Percentiles rank a stretch among this genome's conserved stretches.
These are phyloP conservation scores for Cheilosia vulpina DNA, from an alignment of 2,888 invertebrate genomes.

Conservation along the genomic window DNA sequence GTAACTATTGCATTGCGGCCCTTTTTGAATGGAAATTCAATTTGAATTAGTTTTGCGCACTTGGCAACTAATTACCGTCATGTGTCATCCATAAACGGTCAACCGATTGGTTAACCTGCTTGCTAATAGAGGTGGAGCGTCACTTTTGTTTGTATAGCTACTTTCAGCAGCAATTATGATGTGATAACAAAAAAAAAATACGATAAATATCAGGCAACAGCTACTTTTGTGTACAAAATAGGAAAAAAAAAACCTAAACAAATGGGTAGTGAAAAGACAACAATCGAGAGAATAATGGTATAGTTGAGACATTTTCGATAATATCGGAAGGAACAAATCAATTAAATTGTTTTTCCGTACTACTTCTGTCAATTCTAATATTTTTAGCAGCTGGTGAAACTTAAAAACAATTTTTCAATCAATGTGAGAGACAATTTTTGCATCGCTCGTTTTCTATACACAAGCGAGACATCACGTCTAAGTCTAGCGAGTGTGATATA, in stretches of 20 bases:
- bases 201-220: conserved; percentile 32
- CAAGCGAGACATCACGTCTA: too few species aligned
- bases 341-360: neutral
- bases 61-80: neutral
- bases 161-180: neutral
- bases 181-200: neutral
- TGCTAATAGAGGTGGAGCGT: neutral
- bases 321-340: neutral
- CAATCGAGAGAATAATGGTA: conserved; percentile 7
- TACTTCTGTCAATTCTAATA: neutral
- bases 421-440: too few species aligned
- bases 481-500: too few species aligned
- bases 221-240: neutral
- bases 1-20: neutral
- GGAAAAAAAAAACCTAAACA: neutral
- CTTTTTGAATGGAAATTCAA: neutral
- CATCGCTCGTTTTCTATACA: too few species aligned
- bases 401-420: neutral
- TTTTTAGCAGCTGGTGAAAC: neutral
- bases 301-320: neutral
- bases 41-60: neutral
- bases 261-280: conserved; percentile 7
- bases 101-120: neutral
- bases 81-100: neutral
- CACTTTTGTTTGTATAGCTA: neutral